Evolutionary conservation across 2,797 vertebrate genomes (phyloP).

Genomic region (Anabacerthia variegaticeps): DNA sequence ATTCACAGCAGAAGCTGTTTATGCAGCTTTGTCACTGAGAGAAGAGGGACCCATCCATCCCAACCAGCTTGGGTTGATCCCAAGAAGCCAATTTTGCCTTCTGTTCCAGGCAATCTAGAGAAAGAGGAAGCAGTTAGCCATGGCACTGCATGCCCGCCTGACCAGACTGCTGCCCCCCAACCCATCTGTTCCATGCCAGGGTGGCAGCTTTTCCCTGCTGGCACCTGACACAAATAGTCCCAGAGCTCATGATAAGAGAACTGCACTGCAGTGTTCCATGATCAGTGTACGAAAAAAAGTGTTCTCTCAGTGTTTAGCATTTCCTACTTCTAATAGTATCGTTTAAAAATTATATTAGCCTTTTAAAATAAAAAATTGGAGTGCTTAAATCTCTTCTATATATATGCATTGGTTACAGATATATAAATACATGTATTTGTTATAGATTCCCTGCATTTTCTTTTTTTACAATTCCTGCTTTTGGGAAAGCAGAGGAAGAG

Average conservation of each 20-base stretch:
- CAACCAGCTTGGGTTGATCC: not conserved
- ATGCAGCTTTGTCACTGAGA: not conserved
- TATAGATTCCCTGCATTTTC: not conserved
- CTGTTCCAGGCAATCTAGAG: not conserved
- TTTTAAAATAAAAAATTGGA: not conserved
- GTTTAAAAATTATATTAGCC: not conserved
- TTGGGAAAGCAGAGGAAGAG: not conserved
- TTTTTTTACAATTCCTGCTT: not conserved
- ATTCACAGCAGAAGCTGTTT: not conserved
- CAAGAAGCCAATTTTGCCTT: not conserved
- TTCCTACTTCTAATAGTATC: not conserved
- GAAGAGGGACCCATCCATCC: not conserved
- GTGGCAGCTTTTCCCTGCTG: not conserved
- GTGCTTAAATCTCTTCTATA: not conserved
- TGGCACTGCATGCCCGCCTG: not conserved
- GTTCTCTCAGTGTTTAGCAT: not conserved
- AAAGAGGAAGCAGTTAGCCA: not conserved
- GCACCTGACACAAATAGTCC: not conserved
- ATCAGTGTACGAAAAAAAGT: not conserved
- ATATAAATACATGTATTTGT: not conserved
- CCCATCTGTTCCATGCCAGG: not conserved
- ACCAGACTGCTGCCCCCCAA: not conserved
- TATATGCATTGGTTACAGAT: not conserved
- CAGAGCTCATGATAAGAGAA: not conserved
- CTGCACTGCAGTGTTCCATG: not conserved